Evolutionary conservation across 2,113 vertebrate species (phyloP).

Genomic region (Excalfactoria chinensis): DNA sequence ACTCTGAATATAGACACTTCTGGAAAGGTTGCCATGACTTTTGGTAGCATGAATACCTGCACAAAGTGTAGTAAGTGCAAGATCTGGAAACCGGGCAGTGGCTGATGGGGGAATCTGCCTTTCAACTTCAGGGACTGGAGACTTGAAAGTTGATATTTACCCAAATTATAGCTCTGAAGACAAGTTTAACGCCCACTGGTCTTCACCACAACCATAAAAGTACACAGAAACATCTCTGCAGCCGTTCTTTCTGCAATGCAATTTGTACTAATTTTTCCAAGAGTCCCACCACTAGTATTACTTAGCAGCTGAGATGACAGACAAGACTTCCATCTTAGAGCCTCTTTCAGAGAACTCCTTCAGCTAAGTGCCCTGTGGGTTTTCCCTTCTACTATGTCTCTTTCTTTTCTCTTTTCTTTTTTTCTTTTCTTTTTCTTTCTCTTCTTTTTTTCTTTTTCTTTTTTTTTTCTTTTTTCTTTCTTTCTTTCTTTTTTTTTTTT

Average conservation of each 20-base stretch:
- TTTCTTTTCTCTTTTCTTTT: background rate
- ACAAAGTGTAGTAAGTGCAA: background rate
- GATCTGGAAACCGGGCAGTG: conserved; percentile 12
- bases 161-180: conserved; percentile 52
- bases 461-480: background rate
- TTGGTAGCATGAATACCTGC: conserved; percentile 39
- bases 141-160: conserved; percentile 45
- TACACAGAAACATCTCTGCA: conserved; percentile 18
- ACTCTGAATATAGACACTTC: background rate
- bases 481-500: background rate
- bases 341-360: conserved; percentile 46
- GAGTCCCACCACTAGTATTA: conserved; percentile 3
- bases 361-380: conserved; percentile 38
- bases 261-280: conserved; percentile 47
- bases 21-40: conserved; percentile 7
- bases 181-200: background rate
- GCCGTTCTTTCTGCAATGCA: background rate
- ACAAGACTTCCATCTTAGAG: conserved; percentile 53
- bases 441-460: background rate
- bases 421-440: no score
- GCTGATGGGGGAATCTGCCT: conserved; percentile 12
- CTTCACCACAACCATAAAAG: conserved; percentile 38
- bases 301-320: conserved; percentile 63
- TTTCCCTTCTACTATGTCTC: conserved; percentile 20
- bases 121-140: background rate